Percentiles rank a stretch among this genome's conserved stretches.
These are phyloP conservation scores for Scolopax bukidnonensis DNA, from an alignment of 2,797 vertebrate species.

Conservation along the genomic window DNA sequence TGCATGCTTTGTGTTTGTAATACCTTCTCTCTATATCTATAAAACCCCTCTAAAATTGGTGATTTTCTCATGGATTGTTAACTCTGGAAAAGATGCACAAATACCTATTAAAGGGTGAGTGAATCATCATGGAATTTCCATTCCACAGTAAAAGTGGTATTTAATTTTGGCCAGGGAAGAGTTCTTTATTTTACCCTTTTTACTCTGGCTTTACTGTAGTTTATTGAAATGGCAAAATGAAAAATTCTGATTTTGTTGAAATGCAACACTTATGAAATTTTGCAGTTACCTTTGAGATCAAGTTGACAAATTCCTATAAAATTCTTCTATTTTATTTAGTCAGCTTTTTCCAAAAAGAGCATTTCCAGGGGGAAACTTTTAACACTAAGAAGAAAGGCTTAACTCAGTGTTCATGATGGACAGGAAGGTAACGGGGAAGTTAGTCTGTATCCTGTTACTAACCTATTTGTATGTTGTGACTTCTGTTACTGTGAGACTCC, in stretches of 20 bases:
- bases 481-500: neutral
- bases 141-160: neutral
- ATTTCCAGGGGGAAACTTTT: neutral
- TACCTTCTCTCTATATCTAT: neutral
- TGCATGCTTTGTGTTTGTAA: neutral
- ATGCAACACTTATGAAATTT: neutral
- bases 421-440: neutral
- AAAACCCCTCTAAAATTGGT: neutral
- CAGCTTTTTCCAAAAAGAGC: neutral
- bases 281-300: neutral
- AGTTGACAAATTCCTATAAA: neutral
- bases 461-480: neutral
- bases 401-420: neutral
- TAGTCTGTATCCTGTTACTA: neutral
- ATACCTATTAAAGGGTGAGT: neutral
- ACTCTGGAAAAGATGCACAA: neutral
- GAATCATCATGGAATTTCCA: neutral
- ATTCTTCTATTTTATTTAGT: neutral
- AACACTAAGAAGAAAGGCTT: neutral
- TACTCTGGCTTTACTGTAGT: neutral
- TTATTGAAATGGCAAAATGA: conserved; percentile 2
- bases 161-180: neutral
- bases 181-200: neutral
- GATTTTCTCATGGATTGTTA: neutral
- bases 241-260: neutral